phyloP scores from a whole-genome alignment of 2,888 invertebrate species.

The Lasioglossum oenotherae region DNA sequence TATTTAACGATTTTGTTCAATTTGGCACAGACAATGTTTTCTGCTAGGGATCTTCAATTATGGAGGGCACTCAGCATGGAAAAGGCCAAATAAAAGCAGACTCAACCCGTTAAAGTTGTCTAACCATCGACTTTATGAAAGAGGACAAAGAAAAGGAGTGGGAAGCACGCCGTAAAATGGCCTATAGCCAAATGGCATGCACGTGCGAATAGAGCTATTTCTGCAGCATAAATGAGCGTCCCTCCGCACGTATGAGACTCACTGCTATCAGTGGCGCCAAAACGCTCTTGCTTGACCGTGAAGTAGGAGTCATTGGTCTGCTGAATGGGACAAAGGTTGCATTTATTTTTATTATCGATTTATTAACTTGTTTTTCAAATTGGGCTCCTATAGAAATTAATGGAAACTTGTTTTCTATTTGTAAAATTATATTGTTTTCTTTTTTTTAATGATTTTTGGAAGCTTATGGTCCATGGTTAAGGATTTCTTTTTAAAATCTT shows the following conservation, averaged over 20 bases:
- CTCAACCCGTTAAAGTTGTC: conserved; percentile 26
- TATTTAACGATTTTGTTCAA: not conserved
- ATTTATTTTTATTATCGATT: not conserved
- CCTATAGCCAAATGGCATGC: conserved; percentile 69
- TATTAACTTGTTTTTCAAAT: not conserved
- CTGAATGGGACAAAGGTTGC: conserved; percentile 25
- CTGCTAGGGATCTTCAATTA: not conserved
- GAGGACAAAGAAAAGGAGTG: conserved; percentile 51
- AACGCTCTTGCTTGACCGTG: conserved; percentile 64
- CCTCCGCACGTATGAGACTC: conserved; percentile 33
- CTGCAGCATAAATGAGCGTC: conserved; percentile 65
- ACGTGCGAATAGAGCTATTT: conserved; percentile 72
- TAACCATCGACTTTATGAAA: conserved; percentile 29
- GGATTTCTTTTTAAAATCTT: too few relatives aligned
- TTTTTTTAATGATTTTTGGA: not conserved
- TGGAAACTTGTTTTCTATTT: not conserved
- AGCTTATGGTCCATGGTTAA: too few relatives aligned
- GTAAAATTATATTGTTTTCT: not conserved
- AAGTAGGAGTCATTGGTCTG: conserved; percentile 42
- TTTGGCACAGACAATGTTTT: not conserved
- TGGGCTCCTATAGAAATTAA: not conserved
- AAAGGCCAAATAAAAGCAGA: conserved; percentile 24
- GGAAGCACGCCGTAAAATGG: conserved; percentile 58
- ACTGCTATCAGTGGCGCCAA: conserved; percentile 62
- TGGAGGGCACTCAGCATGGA: not conserved